Conservation (phyloP, 2,888 invertebrate genomes). For the Pollenia amentaria region DNA sequence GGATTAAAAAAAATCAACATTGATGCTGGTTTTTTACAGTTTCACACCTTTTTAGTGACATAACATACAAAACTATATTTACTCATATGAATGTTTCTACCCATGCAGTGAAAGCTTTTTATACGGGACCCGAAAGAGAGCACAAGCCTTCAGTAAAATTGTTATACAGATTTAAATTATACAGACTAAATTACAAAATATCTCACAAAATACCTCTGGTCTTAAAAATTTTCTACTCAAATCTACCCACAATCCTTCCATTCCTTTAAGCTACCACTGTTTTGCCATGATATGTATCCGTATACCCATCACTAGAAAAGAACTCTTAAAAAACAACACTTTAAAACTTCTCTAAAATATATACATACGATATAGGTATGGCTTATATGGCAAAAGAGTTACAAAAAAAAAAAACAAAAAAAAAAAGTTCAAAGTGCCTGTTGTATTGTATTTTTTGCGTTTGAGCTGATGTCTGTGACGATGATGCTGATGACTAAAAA, state of each 20-base stretch:
- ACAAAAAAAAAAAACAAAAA: not conserved
- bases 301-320: not conserved
- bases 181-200: not conserved
- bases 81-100: not conserved
- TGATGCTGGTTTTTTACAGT: not conserved
- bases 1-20: not conserved
- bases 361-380: not conserved
- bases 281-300: not conserved
- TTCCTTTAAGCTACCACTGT: not conserved
- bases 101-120: not conserved
- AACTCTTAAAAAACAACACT: conserved; percentile 58
- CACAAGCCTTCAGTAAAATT: not conserved
- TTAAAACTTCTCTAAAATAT: conserved; percentile 36
- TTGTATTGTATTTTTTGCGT: not conserved
- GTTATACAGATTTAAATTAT: too few species aligned
- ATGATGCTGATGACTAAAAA: conserved; percentile 43
- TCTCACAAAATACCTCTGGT: too few species aligned
- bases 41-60: conserved; percentile 43
- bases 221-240: too few species aligned
- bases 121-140: not conserved
- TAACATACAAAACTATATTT: conserved; percentile 22
- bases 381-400: conserved; percentile 1
- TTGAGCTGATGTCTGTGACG: not conserved
- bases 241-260: not conserved
- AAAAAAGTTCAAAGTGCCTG: conserved; percentile 12